Base-by-base conservation (phyloP, 2,113 vertebrate genomes). In the Chinchilla lanigera region DNA sequence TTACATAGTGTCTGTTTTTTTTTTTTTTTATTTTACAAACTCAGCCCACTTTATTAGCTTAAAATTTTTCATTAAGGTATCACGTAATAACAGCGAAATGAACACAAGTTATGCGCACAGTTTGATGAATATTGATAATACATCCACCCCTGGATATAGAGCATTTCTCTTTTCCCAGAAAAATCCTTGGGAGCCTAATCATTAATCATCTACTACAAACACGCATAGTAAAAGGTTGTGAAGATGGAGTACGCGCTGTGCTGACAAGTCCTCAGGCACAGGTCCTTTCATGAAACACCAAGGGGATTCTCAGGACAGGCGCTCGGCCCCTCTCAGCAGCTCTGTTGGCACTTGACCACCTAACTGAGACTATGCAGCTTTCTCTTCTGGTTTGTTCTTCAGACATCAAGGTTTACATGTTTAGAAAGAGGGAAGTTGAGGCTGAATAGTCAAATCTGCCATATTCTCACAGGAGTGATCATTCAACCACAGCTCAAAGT, bases 351-450 rank as follows among this genome's bases (percentile, higher is more conserved):
- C 61, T 24, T 58, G 82, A 30, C 35, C 47, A 7, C 52, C 56
- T 61, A 65, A 52, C 60, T n/a, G 52, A 61, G 38, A 28, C 26
- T 47, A 20, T 44, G 22, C 17, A 35, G 47, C 60, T 75, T 63
- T 85, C 50, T 90, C 87, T 90, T 86, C 88, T 95, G 89, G 54
- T 60, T 90, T 90, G 87, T 91, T 63, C 95, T 96, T 89, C 13
- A 92, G 83, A 47, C 86, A 92, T 69, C 11, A 9, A 86, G 52
- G 80, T 94, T 89, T 61, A 44, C 87, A 65, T 65, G 90, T 96
- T 98, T 78, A 98, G 95, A 97, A 92, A 97, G 90, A 97, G 97
- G 97, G 98, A 98, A 98, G 95, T 96, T 65, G 95, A 98, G 96
- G 96, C 94, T 58, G 82, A 73, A 61, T 60, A 93, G 92, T 96